These are phyloP conservation scores for Chaetogeoica ovagalla DNA, from an alignment of 2,888 invertebrate species.

Conservation along the genomic window DNA sequence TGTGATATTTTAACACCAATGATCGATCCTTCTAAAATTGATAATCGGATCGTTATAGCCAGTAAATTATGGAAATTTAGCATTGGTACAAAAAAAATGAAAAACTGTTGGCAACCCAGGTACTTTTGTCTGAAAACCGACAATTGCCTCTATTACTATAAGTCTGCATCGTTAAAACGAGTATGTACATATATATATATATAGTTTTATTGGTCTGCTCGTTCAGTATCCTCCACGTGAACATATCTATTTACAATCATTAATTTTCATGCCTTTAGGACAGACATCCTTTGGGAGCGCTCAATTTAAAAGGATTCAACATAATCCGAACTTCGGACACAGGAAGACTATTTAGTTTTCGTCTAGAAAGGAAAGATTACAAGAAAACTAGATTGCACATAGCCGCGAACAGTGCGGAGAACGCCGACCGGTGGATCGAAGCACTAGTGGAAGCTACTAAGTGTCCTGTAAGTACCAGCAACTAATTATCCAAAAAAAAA, in stretches of 20 bases:
- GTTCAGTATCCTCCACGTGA: neutral
- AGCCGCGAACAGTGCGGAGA: constrained; percentile 68
- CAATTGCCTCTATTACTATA: constrained; percentile 93
- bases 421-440: constrained; percentile 57
- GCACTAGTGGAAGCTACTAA: constrained; percentile 55
- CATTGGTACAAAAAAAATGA: constrained; percentile 55
- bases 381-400: constrained; percentile 76
- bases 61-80: constrained; percentile 58
- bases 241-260: neutral
- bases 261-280: constrained; percentile 64
- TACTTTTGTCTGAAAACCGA: constrained; percentile 91
- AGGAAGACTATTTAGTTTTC: constrained; percentile 68
- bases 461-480: constrained; percentile 54
- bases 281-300: constrained; percentile 78
- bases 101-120: constrained; percentile 74
- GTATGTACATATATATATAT: neutral
- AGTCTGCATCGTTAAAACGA: constrained; percentile 78
- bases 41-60: constrained; percentile 64
- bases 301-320: constrained; percentile 82
- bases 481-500: neutral
- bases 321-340: constrained; percentile 70
- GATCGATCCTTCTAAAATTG: constrained; percentile 63
- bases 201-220: neutral
- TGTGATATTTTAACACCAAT: constrained; percentile 77
- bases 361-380: constrained; percentile 66